phyloP scores from a whole-genome alignment of 2,797 vertebrate species.

The Gephyroberyx darwinii region DNA sequence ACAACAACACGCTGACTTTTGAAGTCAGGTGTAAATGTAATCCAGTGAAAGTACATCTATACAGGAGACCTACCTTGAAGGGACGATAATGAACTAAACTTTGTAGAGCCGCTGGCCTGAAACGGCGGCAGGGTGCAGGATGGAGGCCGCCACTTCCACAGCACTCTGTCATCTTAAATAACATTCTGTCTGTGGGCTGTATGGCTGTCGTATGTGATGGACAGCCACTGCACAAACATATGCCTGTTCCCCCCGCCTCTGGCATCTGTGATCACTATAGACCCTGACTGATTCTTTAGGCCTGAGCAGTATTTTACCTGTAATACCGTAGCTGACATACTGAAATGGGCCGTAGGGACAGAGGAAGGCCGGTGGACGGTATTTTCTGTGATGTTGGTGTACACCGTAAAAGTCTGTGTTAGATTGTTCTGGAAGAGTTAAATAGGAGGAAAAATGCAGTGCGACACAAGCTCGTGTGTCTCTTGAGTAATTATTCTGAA shows the following conservation, averaged over 20 bases:
- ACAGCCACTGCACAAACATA: constrained; percentile 48
- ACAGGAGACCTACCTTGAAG: neutral
- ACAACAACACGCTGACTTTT: too few relatives aligned
- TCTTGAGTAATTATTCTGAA: neutral
- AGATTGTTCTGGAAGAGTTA: neutral
- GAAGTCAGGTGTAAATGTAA: too few relatives aligned
- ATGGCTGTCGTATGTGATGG: constrained; percentile 58
- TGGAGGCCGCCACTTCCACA: constrained; percentile 61
- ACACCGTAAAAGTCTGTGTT: neutral
- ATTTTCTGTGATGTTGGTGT: neutral
- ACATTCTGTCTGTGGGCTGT: constrained; percentile 56
- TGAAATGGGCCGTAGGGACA: neutral
- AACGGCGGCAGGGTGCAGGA: constrained; percentile 51
- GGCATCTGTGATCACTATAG: constrained; percentile 49
- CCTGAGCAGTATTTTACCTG: constrained; percentile 34
- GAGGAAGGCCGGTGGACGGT: neutral
- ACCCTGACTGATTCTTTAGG: constrained; percentile 46
- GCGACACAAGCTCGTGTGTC: neutral
- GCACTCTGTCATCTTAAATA: constrained; percentile 66
- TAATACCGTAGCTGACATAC: constrained; percentile 25
- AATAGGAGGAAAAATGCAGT: neutral
- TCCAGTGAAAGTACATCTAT: neutral
- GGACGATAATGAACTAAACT: constrained; percentile 47
- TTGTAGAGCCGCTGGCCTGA: constrained; percentile 49
- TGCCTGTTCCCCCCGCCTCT: constrained; percentile 54